Conservation (phyloP, 2,113 vertebrate species). For the Amazona vittata region DNA sequence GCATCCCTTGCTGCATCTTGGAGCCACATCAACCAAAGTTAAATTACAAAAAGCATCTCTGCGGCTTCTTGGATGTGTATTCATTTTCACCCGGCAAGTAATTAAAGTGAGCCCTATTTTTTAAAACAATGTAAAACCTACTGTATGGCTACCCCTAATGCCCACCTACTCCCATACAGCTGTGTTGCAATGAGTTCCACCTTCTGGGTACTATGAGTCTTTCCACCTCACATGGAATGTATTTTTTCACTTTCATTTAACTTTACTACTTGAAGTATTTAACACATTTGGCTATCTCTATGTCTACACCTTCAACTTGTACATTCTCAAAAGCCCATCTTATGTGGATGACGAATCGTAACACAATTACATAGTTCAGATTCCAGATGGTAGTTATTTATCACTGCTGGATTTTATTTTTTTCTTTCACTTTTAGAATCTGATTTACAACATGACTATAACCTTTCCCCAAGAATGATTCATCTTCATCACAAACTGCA, state of each 20-base stretch:
- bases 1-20: background rate
- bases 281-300: background rate
- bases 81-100: background rate
- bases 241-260: background rate
- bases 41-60: background rate
- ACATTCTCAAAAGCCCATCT: background rate
- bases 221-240: background rate
- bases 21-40: background rate
- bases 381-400: slow-evolving; percentile 50
- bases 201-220: background rate
- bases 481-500: slow-evolving; percentile 15
- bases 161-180: background rate
- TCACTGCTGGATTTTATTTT: background rate
- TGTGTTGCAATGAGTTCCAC: background rate
- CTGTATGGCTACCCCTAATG: background rate
- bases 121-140: background rate
- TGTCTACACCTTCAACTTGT: background rate
- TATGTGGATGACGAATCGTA: background rate
- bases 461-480: slow-evolving; percentile 49
- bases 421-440: background rate
- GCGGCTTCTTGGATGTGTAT: background rate
- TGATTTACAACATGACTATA: slow-evolving; percentile 18
- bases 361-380: slow-evolving; percentile 17
- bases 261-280: background rate
- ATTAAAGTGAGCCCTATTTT: background rate